phyloP scores from a whole-genome alignment of 2,888 invertebrate species.

The Agrochola macilenta region DNA sequence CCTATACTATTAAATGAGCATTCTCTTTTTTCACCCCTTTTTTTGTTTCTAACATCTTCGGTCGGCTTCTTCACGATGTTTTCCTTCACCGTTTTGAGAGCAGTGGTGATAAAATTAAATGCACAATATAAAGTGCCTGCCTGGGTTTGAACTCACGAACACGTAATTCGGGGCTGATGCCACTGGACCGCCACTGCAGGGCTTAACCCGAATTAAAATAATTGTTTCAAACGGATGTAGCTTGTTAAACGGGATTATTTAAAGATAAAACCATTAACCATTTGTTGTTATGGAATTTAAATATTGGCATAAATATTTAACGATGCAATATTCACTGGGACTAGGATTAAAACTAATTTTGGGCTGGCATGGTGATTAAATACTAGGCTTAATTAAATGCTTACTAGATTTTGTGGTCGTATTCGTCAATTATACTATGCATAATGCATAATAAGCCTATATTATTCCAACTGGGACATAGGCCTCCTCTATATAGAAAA shows the following conservation, averaged over 20 bases:
- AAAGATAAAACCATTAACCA: conserved; percentile 8
- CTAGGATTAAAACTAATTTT: conserved; percentile 22
- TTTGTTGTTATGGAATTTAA: conserved; percentile 12
- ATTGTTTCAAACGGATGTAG: conserved; percentile 31
- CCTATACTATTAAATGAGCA: too few species aligned
- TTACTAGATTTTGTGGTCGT: conserved; percentile 8
- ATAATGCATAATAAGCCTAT: too few species aligned
- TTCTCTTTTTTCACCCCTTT: too few species aligned
- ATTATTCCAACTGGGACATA: too few species aligned
- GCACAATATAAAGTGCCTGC: too few species aligned
- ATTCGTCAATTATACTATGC: background rate
- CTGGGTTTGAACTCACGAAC: too few species aligned
- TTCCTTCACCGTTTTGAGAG: too few species aligned
- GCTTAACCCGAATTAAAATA: conserved; percentile 33
- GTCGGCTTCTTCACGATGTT: too few species aligned
- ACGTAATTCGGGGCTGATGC: too few species aligned
- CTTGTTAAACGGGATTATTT: conserved; percentile 28
- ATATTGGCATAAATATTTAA: conserved; percentile 20
- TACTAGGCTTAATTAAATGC: conserved; percentile 18
- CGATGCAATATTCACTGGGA: background rate
- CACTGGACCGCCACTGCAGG: background rate
- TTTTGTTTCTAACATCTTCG: too few species aligned
- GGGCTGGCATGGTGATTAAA: conserved; percentile 6
- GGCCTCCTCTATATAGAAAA: too few species aligned
- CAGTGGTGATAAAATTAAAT: too few species aligned